phyloP scores from a whole-genome alignment of 2,113 vertebrate genomes.

The Ibidorhyncha struthersii region DNA sequence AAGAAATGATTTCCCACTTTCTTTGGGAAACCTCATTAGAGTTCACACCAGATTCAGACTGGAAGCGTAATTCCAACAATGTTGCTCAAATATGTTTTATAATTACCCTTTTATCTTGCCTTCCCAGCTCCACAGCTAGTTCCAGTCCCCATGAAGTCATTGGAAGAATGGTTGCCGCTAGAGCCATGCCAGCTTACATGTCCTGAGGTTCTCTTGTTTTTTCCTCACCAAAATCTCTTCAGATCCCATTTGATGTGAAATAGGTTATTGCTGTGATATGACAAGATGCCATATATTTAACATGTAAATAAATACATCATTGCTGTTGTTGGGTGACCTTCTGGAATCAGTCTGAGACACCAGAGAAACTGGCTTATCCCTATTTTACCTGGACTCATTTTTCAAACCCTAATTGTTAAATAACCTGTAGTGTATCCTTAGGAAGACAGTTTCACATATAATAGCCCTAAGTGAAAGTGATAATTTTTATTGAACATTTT shows the following conservation, averaged over 20 bases:
- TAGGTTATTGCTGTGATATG: neutral
- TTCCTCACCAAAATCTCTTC: neutral
- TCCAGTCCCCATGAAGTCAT: neutral
- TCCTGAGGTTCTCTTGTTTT: neutral
- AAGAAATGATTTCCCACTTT: neutral
- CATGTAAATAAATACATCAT: neutral
- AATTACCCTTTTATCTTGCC: neutral
- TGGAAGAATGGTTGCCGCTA: neutral
- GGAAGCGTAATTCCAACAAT: neutral
- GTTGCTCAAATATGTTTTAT: neutral
- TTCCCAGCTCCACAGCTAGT: neutral
- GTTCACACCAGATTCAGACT: neutral
- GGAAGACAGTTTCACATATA: neutral
- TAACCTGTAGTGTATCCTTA: neutral
- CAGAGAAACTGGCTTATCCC: neutral
- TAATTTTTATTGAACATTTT: neutral
- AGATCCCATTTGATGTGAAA: neutral
- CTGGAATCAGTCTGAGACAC: neutral
- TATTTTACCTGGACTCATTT: neutral
- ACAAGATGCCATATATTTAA: neutral
- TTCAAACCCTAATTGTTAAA: neutral
- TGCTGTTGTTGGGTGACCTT: neutral
- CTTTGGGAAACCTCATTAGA: neutral
- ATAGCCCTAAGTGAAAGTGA: neutral
- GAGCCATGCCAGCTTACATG: accelerated